Base-by-base conservation (phyloP, 2,888 invertebrate species). In the Idaea dimidiata region DNA sequence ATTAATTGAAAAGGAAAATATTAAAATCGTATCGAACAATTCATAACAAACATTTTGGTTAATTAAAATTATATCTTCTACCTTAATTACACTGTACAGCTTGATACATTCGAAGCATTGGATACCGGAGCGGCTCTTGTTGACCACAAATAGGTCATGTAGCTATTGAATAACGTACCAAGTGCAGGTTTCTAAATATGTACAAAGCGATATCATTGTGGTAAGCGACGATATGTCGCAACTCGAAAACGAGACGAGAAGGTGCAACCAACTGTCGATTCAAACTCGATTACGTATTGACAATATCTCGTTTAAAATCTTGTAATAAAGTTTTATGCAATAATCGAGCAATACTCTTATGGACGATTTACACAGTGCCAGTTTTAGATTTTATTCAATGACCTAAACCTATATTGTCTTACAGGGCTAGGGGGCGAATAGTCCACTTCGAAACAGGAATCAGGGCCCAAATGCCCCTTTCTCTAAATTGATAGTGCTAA, bases 121-220 rank as follows among this genome's bases (percentile, higher is more conserved):
- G 77, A 74, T 74, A 75, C 72, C 70, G 77, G 76, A 76, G 81
- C 80, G 75, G 77, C 79, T 75, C 72, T 73, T 79, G 80, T 80
- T 83, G 81, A 91, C 91, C 92, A 79, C 91, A 92, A 91, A 88
- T 89, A 84, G 92, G 91, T 86, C 91, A 86, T 79, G 84, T 80
- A 24, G 24, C 3, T 24, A 90, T 92, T 89, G 80, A 87, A 91
- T 91, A 89, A 87, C 91, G 80, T 80, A 78, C 76, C 79, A 80
- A 83, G 84, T 79, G 74, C 81, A 88, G 83, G 89, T 89, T 90
- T 89, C 90, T 91, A 89, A 88, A 88, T 89, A 89, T 83, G 87
- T 87, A 82, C 86, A 86, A 81, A 83, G 63, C 63, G 77, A 84
- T 87, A 87, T 86, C 82, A 87, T 86, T 85, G 84, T 86, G 82